A percentile compares a stretch with the other conserved stretches of the same genome.
phyloP scores from a whole-genome alignment of 2,888 invertebrate genomes.

The Lasioglossum oenotherae region DNA sequence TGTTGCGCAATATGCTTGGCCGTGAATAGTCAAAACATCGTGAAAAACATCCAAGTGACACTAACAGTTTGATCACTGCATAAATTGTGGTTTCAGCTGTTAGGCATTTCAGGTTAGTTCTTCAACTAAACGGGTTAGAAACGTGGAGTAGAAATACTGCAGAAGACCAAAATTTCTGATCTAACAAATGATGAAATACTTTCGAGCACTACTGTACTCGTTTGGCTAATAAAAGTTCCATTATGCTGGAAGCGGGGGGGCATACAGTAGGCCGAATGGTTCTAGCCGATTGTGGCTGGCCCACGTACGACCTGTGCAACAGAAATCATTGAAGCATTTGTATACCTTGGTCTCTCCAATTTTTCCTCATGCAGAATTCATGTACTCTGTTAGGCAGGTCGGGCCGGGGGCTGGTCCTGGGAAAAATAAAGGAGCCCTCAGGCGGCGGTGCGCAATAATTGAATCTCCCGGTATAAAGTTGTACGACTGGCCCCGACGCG shows the following conservation, averaged over 20 bases:
- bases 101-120: no score
- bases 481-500: constrained; percentile 31
- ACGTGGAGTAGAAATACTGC: no score
- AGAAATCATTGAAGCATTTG: background rate
- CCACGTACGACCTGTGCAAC: background rate
- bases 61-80: no score
- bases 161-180: background rate
- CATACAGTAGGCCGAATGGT: background rate
- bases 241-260: background rate
- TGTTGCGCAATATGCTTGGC: no score
- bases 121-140: no score
- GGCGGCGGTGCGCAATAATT: constrained; percentile 35
- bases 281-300: background rate
- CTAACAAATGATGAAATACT: background rate
- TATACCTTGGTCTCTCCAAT: background rate
- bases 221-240: background rate
- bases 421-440: constrained; percentile 4
- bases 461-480: constrained; percentile 48
- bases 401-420: background rate
- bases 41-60: no score
- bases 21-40: no score
- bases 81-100: no score
- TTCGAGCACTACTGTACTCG: background rate
- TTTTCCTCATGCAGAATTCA: constrained; percentile 18
- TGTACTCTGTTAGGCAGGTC: background rate